phyloP scores from a whole-genome alignment of 2,113 vertebrate species.

The Muntiacus reevesi region DNA sequence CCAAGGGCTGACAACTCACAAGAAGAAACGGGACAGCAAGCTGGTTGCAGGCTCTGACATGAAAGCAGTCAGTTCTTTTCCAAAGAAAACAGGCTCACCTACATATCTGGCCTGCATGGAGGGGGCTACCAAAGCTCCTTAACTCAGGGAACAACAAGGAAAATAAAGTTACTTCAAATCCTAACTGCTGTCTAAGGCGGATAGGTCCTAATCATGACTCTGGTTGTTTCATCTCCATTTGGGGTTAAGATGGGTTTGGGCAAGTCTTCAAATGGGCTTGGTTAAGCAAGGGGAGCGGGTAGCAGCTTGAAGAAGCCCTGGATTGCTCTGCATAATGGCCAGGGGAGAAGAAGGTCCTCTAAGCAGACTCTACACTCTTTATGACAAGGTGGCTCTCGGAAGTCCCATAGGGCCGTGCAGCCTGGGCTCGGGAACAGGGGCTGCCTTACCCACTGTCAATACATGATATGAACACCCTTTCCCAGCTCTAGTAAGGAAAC shows the following conservation, averaged over 20 bases:
- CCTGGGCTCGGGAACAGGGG: neutral
- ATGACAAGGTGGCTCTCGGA: neutral
- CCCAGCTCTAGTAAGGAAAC: neutral
- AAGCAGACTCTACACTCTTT: neutral
- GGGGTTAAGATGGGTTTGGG: neutral
- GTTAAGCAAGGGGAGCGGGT: neutral
- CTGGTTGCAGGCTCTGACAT: neutral
- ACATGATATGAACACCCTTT: neutral
- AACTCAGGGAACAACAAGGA: neutral
- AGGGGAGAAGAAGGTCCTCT: neutral
- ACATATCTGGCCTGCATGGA: neutral
- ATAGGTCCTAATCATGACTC: neutral
- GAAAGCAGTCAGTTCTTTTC: neutral
- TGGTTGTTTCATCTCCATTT: neutral
- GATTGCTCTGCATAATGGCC: neutral
- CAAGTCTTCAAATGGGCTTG: neutral
- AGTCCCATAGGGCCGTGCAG: neutral
- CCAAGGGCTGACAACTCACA: neutral
- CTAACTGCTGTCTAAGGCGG: neutral
- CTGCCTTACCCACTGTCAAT: neutral
- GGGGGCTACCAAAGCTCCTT: neutral
- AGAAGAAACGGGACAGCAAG: neutral
- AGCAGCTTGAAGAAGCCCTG: neutral
- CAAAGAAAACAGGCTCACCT: neutral
- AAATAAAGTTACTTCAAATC: neutral